phyloP scores from a whole-genome alignment of 2,888 invertebrate genomes.

The Plutella xylostella region DNA sequence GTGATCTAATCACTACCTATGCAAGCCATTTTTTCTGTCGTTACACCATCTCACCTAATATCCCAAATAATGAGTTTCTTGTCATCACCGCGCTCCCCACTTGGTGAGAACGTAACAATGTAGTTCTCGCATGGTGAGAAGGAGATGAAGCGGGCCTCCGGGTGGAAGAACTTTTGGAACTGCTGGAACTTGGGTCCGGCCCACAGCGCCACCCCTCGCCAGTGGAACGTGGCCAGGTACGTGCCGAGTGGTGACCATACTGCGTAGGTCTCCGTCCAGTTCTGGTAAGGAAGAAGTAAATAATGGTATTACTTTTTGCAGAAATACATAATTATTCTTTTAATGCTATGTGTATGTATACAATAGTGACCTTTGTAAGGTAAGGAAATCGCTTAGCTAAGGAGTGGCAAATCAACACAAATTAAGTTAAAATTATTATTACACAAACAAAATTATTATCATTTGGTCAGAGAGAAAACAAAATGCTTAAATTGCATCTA shows the following conservation, averaged over 20 bases:
- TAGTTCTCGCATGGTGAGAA: constrained; percentile 99
- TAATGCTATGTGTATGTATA: too few relatives aligned
- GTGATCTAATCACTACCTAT: too few relatives aligned
- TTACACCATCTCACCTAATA: constrained; percentile 77
- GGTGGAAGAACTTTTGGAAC: constrained; percentile 91
- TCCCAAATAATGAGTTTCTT: constrained; percentile 97
- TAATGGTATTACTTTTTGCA: too few relatives aligned
- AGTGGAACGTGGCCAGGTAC: constrained; percentile 96
- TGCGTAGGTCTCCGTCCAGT: constrained; percentile 96
- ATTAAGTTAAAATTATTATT: too few relatives aligned
- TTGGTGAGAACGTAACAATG: constrained; percentile 93
- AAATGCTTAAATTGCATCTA: too few relatives aligned
- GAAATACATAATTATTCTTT: too few relatives aligned
- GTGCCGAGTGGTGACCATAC: constrained; percentile 99
- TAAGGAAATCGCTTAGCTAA: too few relatives aligned
- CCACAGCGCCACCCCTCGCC: constrained; percentile 96
- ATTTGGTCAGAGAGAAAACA: too few relatives aligned
- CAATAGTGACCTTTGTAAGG: too few relatives aligned
- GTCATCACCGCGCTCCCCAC: constrained; percentile 76
- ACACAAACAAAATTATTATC: too few relatives aligned
- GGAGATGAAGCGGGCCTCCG: constrained; percentile 93
- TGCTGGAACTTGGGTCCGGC: constrained; percentile 94
- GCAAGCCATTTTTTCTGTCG: too few relatives aligned
- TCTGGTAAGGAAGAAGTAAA: constrained; percentile 51
- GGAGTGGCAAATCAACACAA: too few relatives aligned